Percentiles rank a stretch among this genome's conserved stretches.
These are phyloP conservation scores for Mobula birostris DNA, from an alignment of 2,113 vertebrate genomes.

Conservation along the genomic window DNA sequence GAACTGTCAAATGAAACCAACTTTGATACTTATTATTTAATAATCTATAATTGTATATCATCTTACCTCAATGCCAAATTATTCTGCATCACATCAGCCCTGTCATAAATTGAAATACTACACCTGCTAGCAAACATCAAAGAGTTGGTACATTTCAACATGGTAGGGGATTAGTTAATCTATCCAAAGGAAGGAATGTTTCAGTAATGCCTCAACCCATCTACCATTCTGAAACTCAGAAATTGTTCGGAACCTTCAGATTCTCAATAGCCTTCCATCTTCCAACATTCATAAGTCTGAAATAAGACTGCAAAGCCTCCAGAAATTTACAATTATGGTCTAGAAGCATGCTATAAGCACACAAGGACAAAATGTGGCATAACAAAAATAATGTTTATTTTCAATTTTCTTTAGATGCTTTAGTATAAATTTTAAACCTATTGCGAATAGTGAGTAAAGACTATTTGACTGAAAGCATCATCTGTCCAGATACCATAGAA, in stretches of 20 bases:
- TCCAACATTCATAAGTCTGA: background rate
- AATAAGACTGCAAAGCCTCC: background rate
- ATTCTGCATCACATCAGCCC: background rate
- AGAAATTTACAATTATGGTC: background rate
- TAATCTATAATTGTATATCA: background rate
- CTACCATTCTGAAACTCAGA: background rate
- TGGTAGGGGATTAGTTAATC: background rate
- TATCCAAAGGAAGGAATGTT: background rate
- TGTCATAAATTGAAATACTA: background rate
- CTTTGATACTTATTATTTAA: background rate
- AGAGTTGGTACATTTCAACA: background rate
- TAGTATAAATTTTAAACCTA: background rate
- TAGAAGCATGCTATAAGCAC: background rate
- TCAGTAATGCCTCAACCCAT: background rate
- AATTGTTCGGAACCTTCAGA: background rate
- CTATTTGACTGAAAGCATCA: background rate
- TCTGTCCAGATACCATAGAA: background rate
- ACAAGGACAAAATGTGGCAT: background rate
- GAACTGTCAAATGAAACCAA: background rate
- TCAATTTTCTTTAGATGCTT: background rate
- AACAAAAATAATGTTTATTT: background rate
- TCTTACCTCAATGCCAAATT: background rate
- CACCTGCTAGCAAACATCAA: background rate
- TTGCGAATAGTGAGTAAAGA: background rate
- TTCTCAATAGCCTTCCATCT: background rate